phyloP scores from a whole-genome alignment of 2,888 invertebrate species.

The Diaprepes abbreviatus region DNA sequence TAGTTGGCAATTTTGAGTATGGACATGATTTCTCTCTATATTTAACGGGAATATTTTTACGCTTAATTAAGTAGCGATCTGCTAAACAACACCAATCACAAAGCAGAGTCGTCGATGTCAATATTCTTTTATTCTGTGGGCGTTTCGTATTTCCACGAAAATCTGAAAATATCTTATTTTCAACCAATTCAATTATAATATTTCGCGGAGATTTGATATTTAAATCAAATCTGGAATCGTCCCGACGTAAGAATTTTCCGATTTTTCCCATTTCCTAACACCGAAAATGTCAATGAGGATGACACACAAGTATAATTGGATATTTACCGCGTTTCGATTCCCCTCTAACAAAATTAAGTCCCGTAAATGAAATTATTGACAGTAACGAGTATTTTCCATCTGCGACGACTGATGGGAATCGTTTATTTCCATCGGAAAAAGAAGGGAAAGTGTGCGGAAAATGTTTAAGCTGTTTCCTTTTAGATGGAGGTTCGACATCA shows the following conservation, averaged over 20 bases:
- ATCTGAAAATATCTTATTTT: too few relatives aligned
- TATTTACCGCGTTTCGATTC: slow-evolving; percentile 38
- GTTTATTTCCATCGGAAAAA: slow-evolving; percentile 14
- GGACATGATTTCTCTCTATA: too few relatives aligned
- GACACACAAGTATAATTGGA: slow-evolving; percentile 31
- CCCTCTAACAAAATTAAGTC: slow-evolving; percentile 32
- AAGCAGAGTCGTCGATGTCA: too few relatives aligned
- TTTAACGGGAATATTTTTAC: too few relatives aligned
- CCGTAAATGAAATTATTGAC: slow-evolving; percentile 44
- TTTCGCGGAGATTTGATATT: background rate
- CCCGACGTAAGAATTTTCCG: background rate
- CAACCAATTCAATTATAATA: background rate
- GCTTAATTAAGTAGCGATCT: too few relatives aligned
- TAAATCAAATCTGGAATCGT: background rate
- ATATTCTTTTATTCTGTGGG: too few relatives aligned
- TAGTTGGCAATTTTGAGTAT: too few relatives aligned
- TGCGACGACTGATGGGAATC: slow-evolving; percentile 4
- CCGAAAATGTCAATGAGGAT: background rate
- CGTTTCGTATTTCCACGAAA: too few relatives aligned
- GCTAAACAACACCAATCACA: too few relatives aligned
- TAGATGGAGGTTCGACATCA: background rate
- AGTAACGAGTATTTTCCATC: slow-evolving; percentile 46
- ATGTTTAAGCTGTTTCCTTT: background rate
- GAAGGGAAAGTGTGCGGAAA: slow-evolving; percentile 9
- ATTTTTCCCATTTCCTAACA: slow-evolving; percentile 2